phyloP scores from a whole-genome alignment of 2,113 vertebrate species.

The Himantopus leucocephalus region DNA sequence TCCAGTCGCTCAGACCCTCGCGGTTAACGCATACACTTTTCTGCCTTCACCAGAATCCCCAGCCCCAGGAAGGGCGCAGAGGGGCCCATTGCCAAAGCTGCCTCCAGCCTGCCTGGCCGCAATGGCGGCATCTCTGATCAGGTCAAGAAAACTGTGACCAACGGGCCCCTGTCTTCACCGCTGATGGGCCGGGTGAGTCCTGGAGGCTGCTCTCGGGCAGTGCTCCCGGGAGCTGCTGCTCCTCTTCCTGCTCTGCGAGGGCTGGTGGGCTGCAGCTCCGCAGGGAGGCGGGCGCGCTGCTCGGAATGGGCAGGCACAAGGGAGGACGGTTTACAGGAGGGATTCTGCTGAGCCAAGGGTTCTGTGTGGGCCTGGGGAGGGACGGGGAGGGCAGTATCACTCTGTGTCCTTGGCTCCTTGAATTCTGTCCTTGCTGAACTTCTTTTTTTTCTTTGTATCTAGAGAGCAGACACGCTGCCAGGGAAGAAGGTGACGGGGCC shows the following conservation, averaged over 20 bases:
- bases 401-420: not conserved
- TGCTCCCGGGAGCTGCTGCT: not conserved
- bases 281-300: rapidly evolving
- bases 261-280: not conserved
- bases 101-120: conserved; percentile 55
- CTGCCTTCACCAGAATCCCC: conserved; percentile 78
- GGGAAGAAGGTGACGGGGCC: conserved; percentile 74
- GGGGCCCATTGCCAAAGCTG: conserved; percentile 63
- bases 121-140: conserved; percentile 47
- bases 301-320: not conserved
- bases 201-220: not conserved
- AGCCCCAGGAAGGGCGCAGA: conserved; percentile 79
- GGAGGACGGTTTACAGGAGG: not conserved
- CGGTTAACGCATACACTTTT: rapidly evolving
- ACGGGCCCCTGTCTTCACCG: conserved; percentile 71
- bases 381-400: not conserved
- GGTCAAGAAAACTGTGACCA: conserved; percentile 73
- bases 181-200: conserved; percentile 75
- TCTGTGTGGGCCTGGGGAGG: not conserved
- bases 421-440: not conserved
- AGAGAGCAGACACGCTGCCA: conserved; percentile 48
- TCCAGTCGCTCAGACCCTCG: rapidly evolving
- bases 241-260: rapidly evolving
- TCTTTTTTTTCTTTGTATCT: not conserved
- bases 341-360: not conserved